Evolutionary conservation across 2,888 invertebrate species (phyloP).

Genomic region (Diaprepes abbreviatus): DNA sequence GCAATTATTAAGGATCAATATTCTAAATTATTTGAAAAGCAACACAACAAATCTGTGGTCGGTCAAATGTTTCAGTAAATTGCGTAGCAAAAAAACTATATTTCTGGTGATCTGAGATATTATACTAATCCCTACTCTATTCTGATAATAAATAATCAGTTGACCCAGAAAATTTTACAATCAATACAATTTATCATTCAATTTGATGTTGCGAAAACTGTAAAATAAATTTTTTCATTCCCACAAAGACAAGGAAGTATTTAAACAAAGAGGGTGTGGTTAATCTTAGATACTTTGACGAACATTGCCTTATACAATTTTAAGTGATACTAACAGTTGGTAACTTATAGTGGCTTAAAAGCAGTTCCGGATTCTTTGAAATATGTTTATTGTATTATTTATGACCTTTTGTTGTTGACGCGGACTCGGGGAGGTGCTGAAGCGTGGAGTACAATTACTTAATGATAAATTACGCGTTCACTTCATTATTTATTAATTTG

Average conservation of each 20-base stretch:
- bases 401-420: neutral
- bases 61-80: too few species aligned
- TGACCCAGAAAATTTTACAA: too few species aligned
- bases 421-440: neutral
- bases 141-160: too few species aligned
- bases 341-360: neutral
- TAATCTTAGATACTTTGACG: neutral
- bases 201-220: too few species aligned
- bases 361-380: constrained; percentile 1
- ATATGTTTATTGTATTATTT: constrained; percentile 2
- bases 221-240: neutral
- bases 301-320: constrained; percentile 1
- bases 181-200: too few species aligned
- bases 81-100: too few species aligned
- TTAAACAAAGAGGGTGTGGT: constrained; percentile 22
- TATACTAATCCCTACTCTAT: too few species aligned
- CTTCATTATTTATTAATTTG: too few species aligned
- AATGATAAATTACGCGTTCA: neutral
- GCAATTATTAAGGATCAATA: too few species aligned
- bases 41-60: too few species aligned
- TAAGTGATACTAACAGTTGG: constrained; percentile 10
- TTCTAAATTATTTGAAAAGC: too few species aligned
- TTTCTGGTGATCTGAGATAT: too few species aligned
- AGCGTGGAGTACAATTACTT: neutral
- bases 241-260: constrained; percentile 34